phyloP scores from a whole-genome alignment of 64 coral and sea anemone genomes.

The Platygyra sinensis region DNA sequence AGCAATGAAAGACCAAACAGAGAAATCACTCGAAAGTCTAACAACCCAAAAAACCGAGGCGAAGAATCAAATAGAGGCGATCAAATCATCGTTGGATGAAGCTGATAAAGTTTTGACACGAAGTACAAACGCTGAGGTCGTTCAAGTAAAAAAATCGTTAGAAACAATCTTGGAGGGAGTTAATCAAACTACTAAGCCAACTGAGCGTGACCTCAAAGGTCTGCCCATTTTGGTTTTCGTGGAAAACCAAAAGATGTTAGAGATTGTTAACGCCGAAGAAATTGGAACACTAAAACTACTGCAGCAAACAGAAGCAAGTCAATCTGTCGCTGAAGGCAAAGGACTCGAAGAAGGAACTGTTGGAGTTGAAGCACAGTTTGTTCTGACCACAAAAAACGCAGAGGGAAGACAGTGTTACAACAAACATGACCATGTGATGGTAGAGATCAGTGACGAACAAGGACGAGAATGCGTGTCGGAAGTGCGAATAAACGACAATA shows the following conservation, averaged over 20 bases:
- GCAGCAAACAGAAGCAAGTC: background rate
- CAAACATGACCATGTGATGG: conserved; percentile 53
- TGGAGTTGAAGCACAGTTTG: too few relatives aligned
- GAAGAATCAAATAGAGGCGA: too few relatives aligned
- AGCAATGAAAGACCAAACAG: background rate
- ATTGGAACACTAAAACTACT: background rate
- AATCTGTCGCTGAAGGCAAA: too few relatives aligned
- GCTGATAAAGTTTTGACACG: background rate
- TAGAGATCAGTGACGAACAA: conserved; percentile 21
- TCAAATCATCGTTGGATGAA: background rate
- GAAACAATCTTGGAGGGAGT: background rate
- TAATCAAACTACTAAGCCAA: too few relatives aligned
- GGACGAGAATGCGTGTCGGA: conserved; percentile 7
- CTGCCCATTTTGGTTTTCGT: background rate
- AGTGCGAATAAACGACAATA: conserved; percentile 36
- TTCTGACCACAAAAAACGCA: too few relatives aligned
- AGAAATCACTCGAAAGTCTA: too few relatives aligned
- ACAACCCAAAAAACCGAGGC: too few relatives aligned
- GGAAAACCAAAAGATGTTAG: background rate
- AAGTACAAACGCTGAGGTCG: background rate
- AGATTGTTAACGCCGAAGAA: background rate
- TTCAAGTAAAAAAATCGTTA: background rate
- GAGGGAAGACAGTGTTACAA: too few relatives aligned
- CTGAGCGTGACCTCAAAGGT: background rate
- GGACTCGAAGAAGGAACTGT: too few relatives aligned